Percentiles rank a stretch among this genome's conserved stretches.
These are phyloP conservation scores for Urechis unicinctus DNA, from an alignment of 2,888 invertebrate genomes.

Conservation along the genomic window DNA sequence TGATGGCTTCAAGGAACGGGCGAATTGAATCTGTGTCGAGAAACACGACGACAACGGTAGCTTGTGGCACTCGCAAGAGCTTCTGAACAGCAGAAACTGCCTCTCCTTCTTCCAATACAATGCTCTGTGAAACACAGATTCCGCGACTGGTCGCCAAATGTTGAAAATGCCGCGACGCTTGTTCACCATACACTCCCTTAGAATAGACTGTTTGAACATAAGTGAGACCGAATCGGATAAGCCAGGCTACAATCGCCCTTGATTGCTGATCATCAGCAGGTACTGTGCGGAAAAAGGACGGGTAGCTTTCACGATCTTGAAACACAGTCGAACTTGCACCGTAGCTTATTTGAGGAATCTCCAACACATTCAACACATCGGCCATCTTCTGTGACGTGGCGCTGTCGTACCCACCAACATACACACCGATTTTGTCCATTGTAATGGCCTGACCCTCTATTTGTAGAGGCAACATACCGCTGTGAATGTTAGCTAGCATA, in stretches of 20 bases:
- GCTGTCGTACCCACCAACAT: slow-evolving; percentile 36
- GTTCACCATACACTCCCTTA: slow-evolving; percentile 31
- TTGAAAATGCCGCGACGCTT: slow-evolving; percentile 32
- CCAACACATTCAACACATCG: slow-evolving; percentile 31
- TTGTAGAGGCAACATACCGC: slow-evolving; percentile 4
- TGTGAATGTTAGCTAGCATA: slow-evolving; percentile 40
- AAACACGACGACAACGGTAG: slow-evolving; percentile 32
- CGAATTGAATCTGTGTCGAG: slow-evolving; percentile 32
- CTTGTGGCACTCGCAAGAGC: slow-evolving; percentile 21
- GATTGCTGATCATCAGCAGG: slow-evolving; percentile 44
- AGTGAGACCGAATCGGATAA: slow-evolving; percentile 47
- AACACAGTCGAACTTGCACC: slow-evolving; percentile 35
- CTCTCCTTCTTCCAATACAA: slow-evolving; percentile 22
- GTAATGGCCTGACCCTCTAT: slow-evolving; percentile 14
- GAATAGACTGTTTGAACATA: slow-evolving; percentile 48
- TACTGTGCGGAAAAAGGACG: slow-evolving; percentile 37
- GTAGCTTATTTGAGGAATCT: slow-evolving; percentile 42
- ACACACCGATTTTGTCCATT: slow-evolving; percentile 28
- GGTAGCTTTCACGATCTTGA: slow-evolving; percentile 27
- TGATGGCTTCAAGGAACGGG: slow-evolving; percentile 28
- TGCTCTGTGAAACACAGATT: slow-evolving; percentile 36
- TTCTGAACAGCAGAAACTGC: slow-evolving; percentile 16
- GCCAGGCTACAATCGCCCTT: slow-evolving; percentile 44
- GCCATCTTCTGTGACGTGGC: slow-evolving; percentile 35
- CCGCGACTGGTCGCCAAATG: slow-evolving; percentile 33